Conservation (phyloP, 2,797 vertebrate species). For the Masticophis lateralis region DNA sequence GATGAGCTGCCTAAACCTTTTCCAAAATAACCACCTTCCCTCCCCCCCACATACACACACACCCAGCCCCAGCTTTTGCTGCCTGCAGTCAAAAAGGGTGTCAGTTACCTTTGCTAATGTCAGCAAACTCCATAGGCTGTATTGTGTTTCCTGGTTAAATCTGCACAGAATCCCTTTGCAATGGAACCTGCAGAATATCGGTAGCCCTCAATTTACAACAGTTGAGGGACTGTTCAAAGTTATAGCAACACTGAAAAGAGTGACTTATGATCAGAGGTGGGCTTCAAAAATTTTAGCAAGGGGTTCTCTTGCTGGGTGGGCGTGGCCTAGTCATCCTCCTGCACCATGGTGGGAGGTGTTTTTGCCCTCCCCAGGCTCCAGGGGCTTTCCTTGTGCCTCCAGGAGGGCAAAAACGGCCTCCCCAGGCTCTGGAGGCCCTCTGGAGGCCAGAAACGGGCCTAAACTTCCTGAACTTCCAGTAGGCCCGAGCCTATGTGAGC, state of each 20-base stretch:
- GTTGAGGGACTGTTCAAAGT: not conserved
- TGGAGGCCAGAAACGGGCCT: no score
- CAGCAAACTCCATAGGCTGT: not conserved
- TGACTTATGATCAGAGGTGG: not conserved
- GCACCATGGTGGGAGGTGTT: no score
- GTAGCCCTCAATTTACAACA: not conserved
- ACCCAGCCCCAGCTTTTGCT: not conserved
- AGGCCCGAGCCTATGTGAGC: no score
- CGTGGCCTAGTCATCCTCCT: no score
- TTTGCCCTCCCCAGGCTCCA: no score
- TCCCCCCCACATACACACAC: not conserved
- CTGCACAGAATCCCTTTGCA: not conserved
- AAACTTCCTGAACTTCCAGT: no score
- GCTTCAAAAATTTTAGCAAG: no score
- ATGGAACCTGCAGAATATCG: not conserved
- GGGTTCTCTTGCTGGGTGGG: no score
- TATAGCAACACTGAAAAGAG: not conserved
- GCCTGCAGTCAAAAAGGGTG: not conserved
- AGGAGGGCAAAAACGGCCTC: no score
- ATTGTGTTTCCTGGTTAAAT: not conserved
- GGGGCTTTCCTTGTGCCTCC: no score
- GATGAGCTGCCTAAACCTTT: not conserved
- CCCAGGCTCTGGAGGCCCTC: no score
- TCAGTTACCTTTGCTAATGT: not conserved
- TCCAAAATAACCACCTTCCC: not conserved